A percentile compares a stretch with the other conserved stretches of the same genome.
These are phyloP conservation scores for Bovichtus diacanthus DNA, from an alignment of 2,797 vertebrate genomes.

Conservation along the genomic window DNA sequence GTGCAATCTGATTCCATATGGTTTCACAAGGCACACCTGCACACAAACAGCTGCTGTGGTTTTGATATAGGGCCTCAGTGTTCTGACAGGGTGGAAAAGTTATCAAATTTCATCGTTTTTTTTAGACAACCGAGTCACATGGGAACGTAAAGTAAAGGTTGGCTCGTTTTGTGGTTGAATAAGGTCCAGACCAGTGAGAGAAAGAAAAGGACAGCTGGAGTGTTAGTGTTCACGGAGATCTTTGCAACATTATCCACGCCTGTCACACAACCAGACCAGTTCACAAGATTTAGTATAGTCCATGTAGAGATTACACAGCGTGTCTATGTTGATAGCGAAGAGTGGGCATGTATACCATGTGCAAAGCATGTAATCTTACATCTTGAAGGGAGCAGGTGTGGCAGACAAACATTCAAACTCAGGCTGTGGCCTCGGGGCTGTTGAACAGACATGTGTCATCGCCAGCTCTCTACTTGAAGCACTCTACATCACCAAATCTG, in stretches of 20 bases:
- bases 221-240: conserved; percentile 17
- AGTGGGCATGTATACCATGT: not conserved
- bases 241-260: conserved; percentile 31
- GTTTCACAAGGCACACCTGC: conserved; percentile 38
- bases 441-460: conserved; percentile 80
- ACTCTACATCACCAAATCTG: conserved; percentile 49
- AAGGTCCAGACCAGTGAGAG: conserved; percentile 6
- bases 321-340: not conserved
- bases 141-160: conserved; percentile 19
- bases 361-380: conserved; percentile 23
- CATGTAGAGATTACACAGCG: not conserved
- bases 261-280: conserved; percentile 17
- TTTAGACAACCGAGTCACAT: conserved; percentile 23
- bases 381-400: conserved; percentile 72
- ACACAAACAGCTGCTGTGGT: conserved; percentile 44
- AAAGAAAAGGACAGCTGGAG: conserved; percentile 44
- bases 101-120: conserved; percentile 49
- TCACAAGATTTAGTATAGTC: conserved; percentile 10
- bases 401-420: conserved; percentile 71
- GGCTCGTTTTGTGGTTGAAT: conserved; percentile 22
- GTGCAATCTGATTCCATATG: conserved; percentile 1
- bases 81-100: conserved; percentile 11
- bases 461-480: conserved; percentile 75
- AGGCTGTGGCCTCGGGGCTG: conserved; percentile 42
- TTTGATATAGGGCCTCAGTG: conserved; percentile 38